phyloP scores from a whole-genome alignment of 2,888 invertebrate species.

The Leptura quadrifasciata region DNA sequence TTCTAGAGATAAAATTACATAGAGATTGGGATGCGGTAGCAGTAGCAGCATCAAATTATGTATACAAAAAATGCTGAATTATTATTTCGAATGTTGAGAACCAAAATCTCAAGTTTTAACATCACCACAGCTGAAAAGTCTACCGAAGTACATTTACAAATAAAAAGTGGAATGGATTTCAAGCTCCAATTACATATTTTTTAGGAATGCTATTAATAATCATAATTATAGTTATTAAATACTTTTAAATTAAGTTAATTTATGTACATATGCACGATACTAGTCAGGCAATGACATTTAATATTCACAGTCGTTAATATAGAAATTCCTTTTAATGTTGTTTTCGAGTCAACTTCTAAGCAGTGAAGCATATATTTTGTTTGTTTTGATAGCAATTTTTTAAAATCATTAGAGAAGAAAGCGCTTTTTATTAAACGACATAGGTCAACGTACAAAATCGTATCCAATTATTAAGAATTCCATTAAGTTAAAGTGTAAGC shows the following conservation, averaged over 20 bases:
- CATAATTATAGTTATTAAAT: background rate
- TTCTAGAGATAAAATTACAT: no score
- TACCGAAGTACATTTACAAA: no score
- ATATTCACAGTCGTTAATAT: background rate
- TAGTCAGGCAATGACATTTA: background rate
- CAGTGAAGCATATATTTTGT: conserved; percentile 7
- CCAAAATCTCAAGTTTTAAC: no score
- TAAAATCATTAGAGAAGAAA: background rate
- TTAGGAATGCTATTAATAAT: background rate
- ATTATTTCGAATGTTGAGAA: no score
- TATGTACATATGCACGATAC: background rate
- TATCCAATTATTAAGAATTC: conserved; percentile 19
- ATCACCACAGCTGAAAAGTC: no score
- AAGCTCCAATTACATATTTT: no score
- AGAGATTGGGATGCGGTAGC: no score
- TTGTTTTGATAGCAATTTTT: background rate
- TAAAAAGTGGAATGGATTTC: no score
- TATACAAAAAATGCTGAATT: no score
- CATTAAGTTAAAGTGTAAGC: conserved; percentile 3
- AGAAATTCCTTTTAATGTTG: background rate
- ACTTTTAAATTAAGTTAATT: background rate
- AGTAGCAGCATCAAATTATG: no score
- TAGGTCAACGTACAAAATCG: background rate
- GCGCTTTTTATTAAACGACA: background rate
- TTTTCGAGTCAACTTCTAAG: background rate